Evolutionary conservation across 2,797 vertebrate genomes (phyloP).

Genomic region (Spheniscus humboldti): DNA sequence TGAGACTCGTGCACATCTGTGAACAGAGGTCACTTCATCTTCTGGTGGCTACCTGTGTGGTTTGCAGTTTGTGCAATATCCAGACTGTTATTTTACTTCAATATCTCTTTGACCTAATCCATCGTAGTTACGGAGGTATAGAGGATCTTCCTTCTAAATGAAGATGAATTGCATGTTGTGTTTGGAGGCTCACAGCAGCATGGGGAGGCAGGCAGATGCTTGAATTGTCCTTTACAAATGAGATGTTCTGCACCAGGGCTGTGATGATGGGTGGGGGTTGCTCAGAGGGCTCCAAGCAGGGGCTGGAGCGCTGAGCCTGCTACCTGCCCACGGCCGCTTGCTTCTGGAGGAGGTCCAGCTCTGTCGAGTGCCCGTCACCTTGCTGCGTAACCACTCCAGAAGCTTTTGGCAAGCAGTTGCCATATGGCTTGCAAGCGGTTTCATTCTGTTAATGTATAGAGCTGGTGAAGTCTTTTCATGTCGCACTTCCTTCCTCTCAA

Average conservation of each 20-base stretch:
- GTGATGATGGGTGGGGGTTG: not conserved
- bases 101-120: not conserved
- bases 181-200: not conserved
- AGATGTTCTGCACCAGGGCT: not conserved
- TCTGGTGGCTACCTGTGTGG: not conserved
- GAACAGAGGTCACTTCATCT: not conserved
- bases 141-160: not conserved
- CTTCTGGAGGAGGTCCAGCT: not conserved
- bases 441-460: fast-evolving
- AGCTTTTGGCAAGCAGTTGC: not conserved
- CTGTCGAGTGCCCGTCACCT: fast-evolving
- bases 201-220: not conserved
- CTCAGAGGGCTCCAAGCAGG: not conserved
- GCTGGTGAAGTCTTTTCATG: not conserved
- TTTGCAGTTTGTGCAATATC: not conserved
- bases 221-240: not conserved
- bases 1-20: fast-evolving
- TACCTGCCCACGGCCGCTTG: fast-evolving
- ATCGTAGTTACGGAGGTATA: fast-evolving
- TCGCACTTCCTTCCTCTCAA: fast-evolving
- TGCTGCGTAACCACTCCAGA: fast-evolving
- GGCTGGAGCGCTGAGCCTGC: not conserved
- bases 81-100: fast-evolving
- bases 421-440: not conserved
- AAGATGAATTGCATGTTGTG: not conserved